Conservation (phyloP, 2,888 invertebrate species). For the Rhingia rostrata region DNA sequence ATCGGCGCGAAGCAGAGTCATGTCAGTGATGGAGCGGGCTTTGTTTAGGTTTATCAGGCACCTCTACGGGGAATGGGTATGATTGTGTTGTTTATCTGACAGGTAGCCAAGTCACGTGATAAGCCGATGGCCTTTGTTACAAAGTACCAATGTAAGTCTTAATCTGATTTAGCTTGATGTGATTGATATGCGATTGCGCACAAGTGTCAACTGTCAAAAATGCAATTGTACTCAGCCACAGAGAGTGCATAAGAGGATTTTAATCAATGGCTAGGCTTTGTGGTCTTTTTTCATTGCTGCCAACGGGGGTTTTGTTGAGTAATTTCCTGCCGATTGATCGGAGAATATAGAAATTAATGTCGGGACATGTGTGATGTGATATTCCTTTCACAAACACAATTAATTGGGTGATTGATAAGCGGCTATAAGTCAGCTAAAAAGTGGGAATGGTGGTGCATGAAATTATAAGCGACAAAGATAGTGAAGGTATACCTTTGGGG, state of each 20-base stretch:
- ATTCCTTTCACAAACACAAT: background rate
- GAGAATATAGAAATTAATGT: background rate
- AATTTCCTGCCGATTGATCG: constrained; percentile 36
- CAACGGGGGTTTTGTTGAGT: constrained; percentile 21
- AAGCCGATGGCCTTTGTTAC: constrained; percentile 61
- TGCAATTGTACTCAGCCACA: constrained; percentile 21
- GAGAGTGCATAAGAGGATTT: constrained; percentile 34
- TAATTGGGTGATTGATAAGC: no score
- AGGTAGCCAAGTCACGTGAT: constrained; percentile 66
- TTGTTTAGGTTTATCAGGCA: background rate
- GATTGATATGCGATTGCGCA: constrained; percentile 45
- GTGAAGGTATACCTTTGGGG: no score
- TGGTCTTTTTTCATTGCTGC: constrained; percentile 14
- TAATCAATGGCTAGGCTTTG: constrained; percentile 7
- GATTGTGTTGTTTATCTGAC: constrained; percentile 29
- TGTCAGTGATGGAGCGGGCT: constrained; percentile 30
- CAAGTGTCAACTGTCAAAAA: constrained; percentile 55
- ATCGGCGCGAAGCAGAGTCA: constrained; percentile 44
- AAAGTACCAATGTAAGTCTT: constrained; percentile 45
- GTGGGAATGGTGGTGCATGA: no score
- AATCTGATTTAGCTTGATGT: constrained; percentile 56
- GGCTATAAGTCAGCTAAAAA: no score
- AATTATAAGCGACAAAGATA: no score
- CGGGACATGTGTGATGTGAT: background rate
- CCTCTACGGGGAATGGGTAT: background rate